phyloP scores from a whole-genome alignment of 2,888 invertebrate species.

The Meandrusa payeni region DNA sequence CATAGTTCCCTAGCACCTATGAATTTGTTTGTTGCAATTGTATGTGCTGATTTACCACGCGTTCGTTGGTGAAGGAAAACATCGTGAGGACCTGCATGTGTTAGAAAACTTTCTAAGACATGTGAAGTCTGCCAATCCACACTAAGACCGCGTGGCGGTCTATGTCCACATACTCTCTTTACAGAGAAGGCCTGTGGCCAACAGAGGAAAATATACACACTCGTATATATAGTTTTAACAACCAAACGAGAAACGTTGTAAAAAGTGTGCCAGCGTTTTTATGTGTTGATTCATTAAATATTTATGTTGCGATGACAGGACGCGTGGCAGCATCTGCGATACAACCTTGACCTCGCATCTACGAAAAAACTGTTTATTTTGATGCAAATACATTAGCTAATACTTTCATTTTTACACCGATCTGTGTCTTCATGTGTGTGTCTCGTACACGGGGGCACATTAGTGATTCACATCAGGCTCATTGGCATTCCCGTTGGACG shows the following conservation, averaged over 20 bases:
- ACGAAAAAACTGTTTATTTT: slow-evolving; percentile 12
- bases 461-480: neutral
- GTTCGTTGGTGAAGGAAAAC: too few species aligned
- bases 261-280: slow-evolving; percentile 7
- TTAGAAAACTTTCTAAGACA: too few species aligned
- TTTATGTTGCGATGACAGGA: slow-evolving; percentile 2
- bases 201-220: too few species aligned
- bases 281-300: slow-evolving; percentile 11
- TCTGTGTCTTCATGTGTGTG: neutral
- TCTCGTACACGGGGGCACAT: neutral
- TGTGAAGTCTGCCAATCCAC: too few species aligned
- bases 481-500: neutral
- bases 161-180: too few species aligned
- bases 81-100: too few species aligned
- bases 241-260: slow-evolving; percentile 1
- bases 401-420: slow-evolving; percentile 9
- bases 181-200: too few species aligned
- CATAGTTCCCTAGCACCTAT: too few species aligned
- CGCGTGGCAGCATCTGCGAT: neutral
- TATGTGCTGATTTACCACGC: too few species aligned
- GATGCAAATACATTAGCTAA: neutral
- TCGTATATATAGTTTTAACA: too few species aligned
- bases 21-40: too few species aligned
- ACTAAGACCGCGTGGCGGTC: too few species aligned
- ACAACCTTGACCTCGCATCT: slow-evolving; percentile 8